Evolutionary conservation across 2,797 vertebrate species (phyloP), one percentile per base, ranked within the genome.

Genomic region (Hippopotamyrus pictus): DNA sequence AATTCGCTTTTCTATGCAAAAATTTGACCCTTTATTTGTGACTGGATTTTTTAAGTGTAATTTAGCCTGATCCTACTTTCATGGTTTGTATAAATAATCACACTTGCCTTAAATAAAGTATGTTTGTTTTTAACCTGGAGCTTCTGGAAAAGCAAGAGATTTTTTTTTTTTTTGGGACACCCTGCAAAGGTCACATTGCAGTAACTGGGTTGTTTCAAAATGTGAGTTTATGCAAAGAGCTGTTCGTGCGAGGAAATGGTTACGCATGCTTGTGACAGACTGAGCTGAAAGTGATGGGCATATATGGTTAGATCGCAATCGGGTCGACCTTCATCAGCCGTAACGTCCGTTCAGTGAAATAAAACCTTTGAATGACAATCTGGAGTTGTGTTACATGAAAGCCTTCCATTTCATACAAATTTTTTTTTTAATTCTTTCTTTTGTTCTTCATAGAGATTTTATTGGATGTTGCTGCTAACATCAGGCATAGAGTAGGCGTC

Each of bases 81-180:
- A 33, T 59, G 86, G 57, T 88, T 88, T 88, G 37, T 65, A 44
- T 44, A 65, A 88, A 65, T 62, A 57, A 57, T 33, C 50, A 37
- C 85, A 87, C 12, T 51, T 87, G 85, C 85, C 85, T 87, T 87
- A 57, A 87, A 57, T 86, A 33, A 84, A 84, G 41, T 46, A 73
- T 73, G 5, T 41, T 84, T 50, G 79, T 84, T 50, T 84, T 50
- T 84, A n/a, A 84, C 79, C 46, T 84, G 79, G 41, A 51, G 44
- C 19, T 51, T 51, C 9, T 48, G 7, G 82, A 29, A 51, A 85
- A 48, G 19, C 48, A 50, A 84, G 41, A 14, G 25, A 17, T 44
- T 25, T 50, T 50, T 22, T 85, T 83, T 82, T 50, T 50, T 4
- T 22, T 50, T n/a, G 8, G n/a, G 82, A 46, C 25, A 12, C n/a